Evolutionary conservation across 1,140 invertebrate species (phyloP), one percentile per base, ranked within the genome.

Genomic region (Pogonus chalceus): DNA sequence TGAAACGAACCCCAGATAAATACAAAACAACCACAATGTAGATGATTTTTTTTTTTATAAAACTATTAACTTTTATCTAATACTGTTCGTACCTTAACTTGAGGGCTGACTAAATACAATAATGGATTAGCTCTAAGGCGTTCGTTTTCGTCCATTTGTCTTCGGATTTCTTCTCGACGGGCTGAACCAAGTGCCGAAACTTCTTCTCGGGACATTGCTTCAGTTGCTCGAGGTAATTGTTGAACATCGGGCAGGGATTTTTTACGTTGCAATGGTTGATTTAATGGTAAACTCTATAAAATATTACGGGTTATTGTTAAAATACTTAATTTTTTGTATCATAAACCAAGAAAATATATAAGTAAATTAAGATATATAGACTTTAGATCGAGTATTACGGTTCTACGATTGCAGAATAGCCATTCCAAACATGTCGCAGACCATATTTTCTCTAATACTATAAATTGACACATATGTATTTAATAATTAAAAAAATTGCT

Each of bases 181-280:
- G 91, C 87, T 52, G 89, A 92, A 60, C 93, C 92, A 60, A 99
- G 78, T 14, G 86, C 82, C 49, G 92, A 93, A 3, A 95, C 92
- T 75, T 99, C 94, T 74, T 98, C 93, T 51, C 96, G 80, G 12
- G 90, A 87, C 84, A 97, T 90, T 31, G 87, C 79, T 53, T 82
- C 82, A 2, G 83, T 82, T 54, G 84, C 79, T 52, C 79, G 79
- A 21, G 88, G 87, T 67, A 90, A 79, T 51, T 82, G 83, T 56
- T 85, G 88, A 65, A 87, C 88, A 72, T 98, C 94, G 18, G 96
- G 96, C 73, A 99, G 78, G 63, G 93, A 92, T 77, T 95, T 93
- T 77, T 96, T 94, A 62, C 92, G 77, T 77, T 90, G 85, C 62
- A 91, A 73, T 61, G 83, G 78, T 64, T 81, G 77, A 60, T 80